These are phyloP conservation scores for Malthinus flaveolus DNA, from an alignment of 2,888 invertebrate species.

Conservation along the genomic window DNA sequence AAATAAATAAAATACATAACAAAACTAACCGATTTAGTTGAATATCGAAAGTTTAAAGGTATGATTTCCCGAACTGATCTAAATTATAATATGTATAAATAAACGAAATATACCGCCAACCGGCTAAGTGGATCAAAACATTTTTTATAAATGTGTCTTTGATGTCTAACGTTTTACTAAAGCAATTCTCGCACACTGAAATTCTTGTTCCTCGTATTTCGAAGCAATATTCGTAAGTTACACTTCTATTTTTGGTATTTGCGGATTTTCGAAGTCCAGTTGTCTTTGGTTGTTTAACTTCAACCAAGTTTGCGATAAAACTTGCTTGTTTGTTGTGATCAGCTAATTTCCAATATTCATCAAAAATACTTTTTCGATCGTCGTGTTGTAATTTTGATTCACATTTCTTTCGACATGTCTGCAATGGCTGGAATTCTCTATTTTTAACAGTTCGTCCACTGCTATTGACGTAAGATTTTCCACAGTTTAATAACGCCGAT, in stretches of 20 bases:
- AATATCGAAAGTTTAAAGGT: too few species aligned
- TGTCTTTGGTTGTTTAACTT: background rate
- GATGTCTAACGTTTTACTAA: background rate
- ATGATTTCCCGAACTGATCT: too few species aligned
- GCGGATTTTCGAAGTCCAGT: background rate
- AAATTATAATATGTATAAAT: too few species aligned
- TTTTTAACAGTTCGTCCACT: background rate
- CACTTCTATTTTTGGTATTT: background rate
- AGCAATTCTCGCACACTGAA: background rate
- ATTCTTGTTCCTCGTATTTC: background rate
- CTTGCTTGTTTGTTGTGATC: background rate
- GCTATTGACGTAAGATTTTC: background rate
- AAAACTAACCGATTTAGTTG: too few species aligned
- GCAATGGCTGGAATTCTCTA: background rate
- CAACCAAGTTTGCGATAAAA: background rate
- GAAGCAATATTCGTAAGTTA: background rate
- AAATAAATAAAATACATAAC: too few species aligned
- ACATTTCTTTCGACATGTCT: background rate
- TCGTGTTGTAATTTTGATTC: background rate
- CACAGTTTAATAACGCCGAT: background rate
- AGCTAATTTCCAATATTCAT: background rate
- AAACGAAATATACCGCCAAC: too few species aligned
- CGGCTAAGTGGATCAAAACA: too few species aligned
- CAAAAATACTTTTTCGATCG: background rate
- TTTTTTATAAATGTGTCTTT: background rate